These are phyloP conservation scores for Pempheris klunzingeri DNA, from an alignment of 2,797 vertebrate genomes.

Conservation along the genomic window DNA sequence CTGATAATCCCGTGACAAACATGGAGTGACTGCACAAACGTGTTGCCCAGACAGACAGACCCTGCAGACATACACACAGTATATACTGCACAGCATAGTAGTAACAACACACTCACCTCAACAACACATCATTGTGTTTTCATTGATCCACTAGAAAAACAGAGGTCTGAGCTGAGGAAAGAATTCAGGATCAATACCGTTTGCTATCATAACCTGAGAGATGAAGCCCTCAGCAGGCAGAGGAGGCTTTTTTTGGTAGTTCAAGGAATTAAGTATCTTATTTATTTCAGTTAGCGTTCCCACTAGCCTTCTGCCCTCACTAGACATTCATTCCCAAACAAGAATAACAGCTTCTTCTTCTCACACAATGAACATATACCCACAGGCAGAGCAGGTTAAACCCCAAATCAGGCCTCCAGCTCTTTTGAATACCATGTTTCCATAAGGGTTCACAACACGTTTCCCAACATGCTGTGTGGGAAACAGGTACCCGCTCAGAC, in stretches of 20 bases:
- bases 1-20: not conserved
- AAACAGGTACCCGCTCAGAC: not conserved
- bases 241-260: not conserved
- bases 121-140: not conserved
- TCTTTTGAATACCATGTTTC: not conserved
- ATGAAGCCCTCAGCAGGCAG: constrained; percentile 10
- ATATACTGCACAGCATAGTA: not conserved
- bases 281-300: constrained; percentile 3
- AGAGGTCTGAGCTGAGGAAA: not conserved
- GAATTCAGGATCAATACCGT: constrained; percentile 10
- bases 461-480: constrained; percentile 24
- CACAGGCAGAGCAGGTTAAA: not conserved
- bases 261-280: not conserved
- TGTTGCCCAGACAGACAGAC: not conserved
- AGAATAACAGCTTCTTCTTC: constrained; percentile 17
- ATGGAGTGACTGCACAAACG: not conserved
- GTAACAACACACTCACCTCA: accelerated
- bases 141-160: not conserved
- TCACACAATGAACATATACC: constrained; percentile 5
- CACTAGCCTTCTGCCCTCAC: not conserved
- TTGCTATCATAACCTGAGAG: constrained; percentile 15
- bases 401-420: not conserved
- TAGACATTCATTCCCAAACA: not conserved
- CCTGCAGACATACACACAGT: not conserved
- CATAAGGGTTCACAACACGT: not conserved